Percentiles rank a stretch among this genome's conserved stretches.
Evolutionary conservation across 2,888 invertebrate genomes (phyloP).

Genomic region (Rotaria sp.): DNA sequence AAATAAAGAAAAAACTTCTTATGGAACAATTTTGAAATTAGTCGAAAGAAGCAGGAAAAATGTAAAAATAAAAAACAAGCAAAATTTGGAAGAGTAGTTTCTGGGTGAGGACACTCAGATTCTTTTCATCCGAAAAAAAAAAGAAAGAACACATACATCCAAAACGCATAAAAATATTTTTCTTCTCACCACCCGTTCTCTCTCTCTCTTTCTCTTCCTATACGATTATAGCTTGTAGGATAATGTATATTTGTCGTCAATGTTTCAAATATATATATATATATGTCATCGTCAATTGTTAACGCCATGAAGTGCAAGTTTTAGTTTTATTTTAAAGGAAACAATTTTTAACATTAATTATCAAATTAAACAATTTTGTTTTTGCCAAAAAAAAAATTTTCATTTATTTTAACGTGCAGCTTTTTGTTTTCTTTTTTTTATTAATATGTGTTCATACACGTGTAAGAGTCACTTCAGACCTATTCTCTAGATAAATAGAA

Average conservation of each 20-base stretch:
- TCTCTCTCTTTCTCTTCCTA: neutral
- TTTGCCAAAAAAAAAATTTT: neutral
- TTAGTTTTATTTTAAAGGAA: neutral
- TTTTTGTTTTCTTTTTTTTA: neutral
- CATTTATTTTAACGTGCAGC: neutral
- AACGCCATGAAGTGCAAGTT: neutral
- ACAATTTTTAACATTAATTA: neutral
- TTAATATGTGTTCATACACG: neutral
- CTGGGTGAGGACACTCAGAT: neutral
- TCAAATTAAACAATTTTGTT: too few relatives aligned
- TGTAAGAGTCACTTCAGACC: neutral
- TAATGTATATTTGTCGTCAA: neutral
- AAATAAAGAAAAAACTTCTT: neutral
- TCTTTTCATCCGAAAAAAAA: neutral
- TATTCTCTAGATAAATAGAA: neutral
- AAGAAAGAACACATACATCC: neutral
- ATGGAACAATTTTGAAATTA: neutral
- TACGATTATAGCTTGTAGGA: neutral
- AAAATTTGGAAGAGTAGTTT: neutral
- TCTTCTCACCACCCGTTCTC: neutral
- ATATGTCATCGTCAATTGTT: neutral
- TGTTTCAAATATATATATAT: neutral
- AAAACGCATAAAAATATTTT: slow-evolving; percentile 13
- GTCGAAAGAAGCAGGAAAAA: neutral
- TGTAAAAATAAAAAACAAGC: neutral